Evolutionary conservation across 2,888 invertebrate genomes (phyloP), one percentile per base, ranked within the genome.

Genomic region (Rhogogaster chlorosoma): DNA sequence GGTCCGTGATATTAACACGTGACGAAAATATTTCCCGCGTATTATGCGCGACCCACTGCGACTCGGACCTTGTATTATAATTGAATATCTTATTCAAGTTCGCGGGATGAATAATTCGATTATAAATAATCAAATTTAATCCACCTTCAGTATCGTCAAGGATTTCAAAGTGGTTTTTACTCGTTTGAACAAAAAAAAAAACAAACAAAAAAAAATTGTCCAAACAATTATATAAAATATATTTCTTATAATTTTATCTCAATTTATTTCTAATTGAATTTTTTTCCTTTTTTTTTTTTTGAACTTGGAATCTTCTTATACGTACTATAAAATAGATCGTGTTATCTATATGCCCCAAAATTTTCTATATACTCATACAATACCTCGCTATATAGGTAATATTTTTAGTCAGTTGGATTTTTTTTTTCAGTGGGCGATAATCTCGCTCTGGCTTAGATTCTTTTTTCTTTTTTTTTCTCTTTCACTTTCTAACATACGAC

Each of bases 101-200:
- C 32, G 70, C 15, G 32, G n/a, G 18, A 10, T n/a, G 10, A 18
- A n/a, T 10, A 26, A 22, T 26, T 61, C 61, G 57, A 57, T 57
- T 53, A 53, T n/a, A 7, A 53, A 22, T 57, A 9, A 22, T 36
- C 18, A 18, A 32, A 32, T 36, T 67, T 32, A 15, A 29, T 3
- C 32, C 7, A 12, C 36, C 18, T 12, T 32, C 1, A n/a, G 36
- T n/a, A n/a, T 70, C 70, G 70, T 70, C 70, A 45, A 73, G 73
- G 26, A 26, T 73, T 73, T 73, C 73, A 6, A 70, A 45, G 45
- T 73, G 45, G 73, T 73, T 73, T 45, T 73, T 73, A 45, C 4
- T 36, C 2, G 22, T 38, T 38, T 26, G 1, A 53, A 6, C 12
- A 53, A 18, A 18, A 18, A 18, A 53, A 53, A 53, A 12, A 53